Conservation (phyloP, 2,113 vertebrate species). For the Electrona antarctica region DNA sequence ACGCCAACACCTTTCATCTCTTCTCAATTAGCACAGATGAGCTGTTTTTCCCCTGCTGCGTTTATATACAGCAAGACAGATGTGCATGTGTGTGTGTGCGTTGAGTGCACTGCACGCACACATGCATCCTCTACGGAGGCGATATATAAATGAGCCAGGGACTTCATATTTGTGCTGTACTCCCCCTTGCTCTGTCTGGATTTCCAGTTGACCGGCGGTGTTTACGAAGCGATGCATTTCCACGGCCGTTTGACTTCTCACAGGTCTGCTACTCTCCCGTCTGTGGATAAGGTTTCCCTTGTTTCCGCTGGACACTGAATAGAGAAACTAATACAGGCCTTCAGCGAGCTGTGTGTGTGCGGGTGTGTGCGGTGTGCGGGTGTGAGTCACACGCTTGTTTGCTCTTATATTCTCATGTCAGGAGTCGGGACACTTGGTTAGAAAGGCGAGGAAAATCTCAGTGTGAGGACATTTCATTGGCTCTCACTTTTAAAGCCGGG, state of each 20-base stretch:
- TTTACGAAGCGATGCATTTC: constrained; percentile 48
- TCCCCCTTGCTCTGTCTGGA: constrained; percentile 28
- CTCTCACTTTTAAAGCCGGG: too few species aligned
- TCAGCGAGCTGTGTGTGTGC: neutral
- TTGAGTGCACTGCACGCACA: neutral
- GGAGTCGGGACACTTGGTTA: too few species aligned
- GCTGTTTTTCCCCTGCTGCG: neutral
- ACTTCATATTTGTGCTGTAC: constrained; percentile 31
- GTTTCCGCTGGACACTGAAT: constrained; percentile 46
- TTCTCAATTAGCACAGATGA: too few species aligned
- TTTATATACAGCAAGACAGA: neutral
- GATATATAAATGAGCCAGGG: constrained; percentile 35
- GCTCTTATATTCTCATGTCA: too few species aligned
- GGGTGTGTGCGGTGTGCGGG: too few species aligned
- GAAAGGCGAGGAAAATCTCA: too few species aligned
- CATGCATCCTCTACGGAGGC: constrained; percentile 1
- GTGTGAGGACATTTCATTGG: too few species aligned
- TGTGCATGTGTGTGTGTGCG: neutral
- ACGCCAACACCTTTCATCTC: too few species aligned
- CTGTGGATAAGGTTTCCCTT: constrained; percentile 39
- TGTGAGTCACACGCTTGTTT: too few species aligned
- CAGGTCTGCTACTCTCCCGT: constrained; percentile 36
- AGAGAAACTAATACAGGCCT: neutral
- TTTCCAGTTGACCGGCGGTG: constrained; percentile 46
- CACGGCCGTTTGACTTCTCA: constrained; percentile 52